Conservation (phyloP, 2,888 invertebrate genomes). For the Microdon myrmicae region DNA sequence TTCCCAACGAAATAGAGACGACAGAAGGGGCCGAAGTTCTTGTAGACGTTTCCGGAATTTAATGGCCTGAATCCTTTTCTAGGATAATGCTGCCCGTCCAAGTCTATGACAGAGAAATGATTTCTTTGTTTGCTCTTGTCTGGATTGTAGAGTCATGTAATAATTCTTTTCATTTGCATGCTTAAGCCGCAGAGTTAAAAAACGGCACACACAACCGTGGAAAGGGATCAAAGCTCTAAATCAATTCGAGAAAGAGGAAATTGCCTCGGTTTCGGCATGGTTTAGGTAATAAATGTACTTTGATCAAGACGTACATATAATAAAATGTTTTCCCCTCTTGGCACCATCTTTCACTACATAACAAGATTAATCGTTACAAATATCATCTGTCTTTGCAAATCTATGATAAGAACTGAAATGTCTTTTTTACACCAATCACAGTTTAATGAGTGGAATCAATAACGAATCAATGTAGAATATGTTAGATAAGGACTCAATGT, state of each 20-base stretch:
- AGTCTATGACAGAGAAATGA: constrained; percentile 10
- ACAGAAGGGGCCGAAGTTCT: constrained; percentile 40
- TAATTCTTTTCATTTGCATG: constrained; percentile 17
- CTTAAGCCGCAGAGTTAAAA: not conserved
- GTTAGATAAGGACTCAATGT: no score
- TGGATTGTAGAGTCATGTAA: constrained; percentile 22
- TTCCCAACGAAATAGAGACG: constrained; percentile 6
- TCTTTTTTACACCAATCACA: no score
- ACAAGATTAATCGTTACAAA: no score
- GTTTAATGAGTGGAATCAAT: no score
- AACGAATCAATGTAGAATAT: no score
- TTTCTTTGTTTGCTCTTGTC: constrained; percentile 42
- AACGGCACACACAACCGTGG: no score
- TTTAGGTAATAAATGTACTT: not conserved
- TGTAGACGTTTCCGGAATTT: constrained; percentile 62
- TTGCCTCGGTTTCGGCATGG: not conserved
- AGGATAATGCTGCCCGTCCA: constrained; percentile 1
- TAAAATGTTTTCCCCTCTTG: not conserved
- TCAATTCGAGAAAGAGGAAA: constrained; percentile 4
- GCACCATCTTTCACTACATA: no score
- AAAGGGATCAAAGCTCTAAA: constrained; percentile 3
- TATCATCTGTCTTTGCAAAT: no score
- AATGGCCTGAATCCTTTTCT: constrained; percentile 66
- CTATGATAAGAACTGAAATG: no score
- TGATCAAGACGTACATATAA: not conserved